Base-by-base conservation (phyloP, 2,888 invertebrate species). In the Metellina segmentata region DNA sequence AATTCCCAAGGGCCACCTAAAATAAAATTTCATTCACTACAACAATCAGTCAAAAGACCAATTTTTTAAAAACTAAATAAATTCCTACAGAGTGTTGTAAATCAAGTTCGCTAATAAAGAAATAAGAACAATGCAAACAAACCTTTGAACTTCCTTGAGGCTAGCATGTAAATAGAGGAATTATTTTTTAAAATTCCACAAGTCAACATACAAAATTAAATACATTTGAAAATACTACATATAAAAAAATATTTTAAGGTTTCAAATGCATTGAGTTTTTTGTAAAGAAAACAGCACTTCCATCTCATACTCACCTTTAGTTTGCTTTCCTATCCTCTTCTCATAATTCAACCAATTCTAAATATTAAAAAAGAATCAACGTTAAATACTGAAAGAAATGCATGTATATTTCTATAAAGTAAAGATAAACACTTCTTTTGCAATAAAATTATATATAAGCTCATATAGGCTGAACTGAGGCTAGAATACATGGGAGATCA, bases 1-100 rank as follows among this genome's bases (percentile, higher is more conserved):
- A 99, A 96, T 94, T 97, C 96, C 98, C 98, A 99, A 20, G 98
- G 98, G 94, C 98, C 98, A 94, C 96, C 98, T 98, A 93, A 7
- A 81, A 71, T 71, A 11, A 53, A 70, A 74, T 51, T 16, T 9
- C n/a, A n/a, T 7, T 70, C 5, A 19, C 6, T n/a, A n/a, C n/a
- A n/a, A n/a, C 4, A 34, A 34, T 34, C 4, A 34, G 4, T 34
- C 34, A 34, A 34, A 34, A 2, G 34, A 34, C 1, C 7, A 74
- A 19, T 0, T 69, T 16, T n/a, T n/a, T 7, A 69, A 16, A 7
- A 69, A 69, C 0, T 61, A 9, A n/a, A n/a, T 8, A 61, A 8
- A 61, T 61, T 61, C 7, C 13, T 61, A 61, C 9, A 34, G 4
- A 1, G 4, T 69, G 13, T 16, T 69, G n/a, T n/a, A 19, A 13